Conservation (phyloP, 2,113 vertebrate genomes). For the Echinops telfairi region DNA sequence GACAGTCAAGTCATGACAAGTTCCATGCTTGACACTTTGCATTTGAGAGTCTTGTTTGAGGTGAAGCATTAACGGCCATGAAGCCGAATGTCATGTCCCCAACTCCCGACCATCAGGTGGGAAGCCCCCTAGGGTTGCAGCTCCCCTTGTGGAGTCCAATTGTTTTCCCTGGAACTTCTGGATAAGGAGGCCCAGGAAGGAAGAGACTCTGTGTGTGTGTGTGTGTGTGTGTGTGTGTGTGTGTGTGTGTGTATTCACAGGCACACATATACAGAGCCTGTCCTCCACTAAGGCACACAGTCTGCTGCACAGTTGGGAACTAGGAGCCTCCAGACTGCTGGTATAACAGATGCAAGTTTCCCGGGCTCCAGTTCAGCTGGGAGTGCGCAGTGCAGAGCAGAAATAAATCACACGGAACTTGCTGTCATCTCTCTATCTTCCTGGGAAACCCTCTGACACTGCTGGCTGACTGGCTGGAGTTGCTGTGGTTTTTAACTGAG, state of each 20-base stretch:
- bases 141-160: neutral
- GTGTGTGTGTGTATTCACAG: neutral
- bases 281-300: slow-evolving; percentile 62
- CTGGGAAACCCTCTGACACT: slow-evolving; percentile 82
- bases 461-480: slow-evolving; percentile 85
- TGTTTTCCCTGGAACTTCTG: neutral
- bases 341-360: slow-evolving; percentile 93
- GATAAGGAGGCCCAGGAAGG: neutral
- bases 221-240: accelerated
- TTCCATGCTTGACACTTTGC: neutral
- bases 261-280: neutral
- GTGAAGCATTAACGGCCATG: neutral
- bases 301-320: slow-evolving; percentile 81
- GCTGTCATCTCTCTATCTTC: slow-evolving; percentile 90
- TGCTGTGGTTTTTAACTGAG: slow-evolving; percentile 88
- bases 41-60: neutral
- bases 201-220: too few species aligned
- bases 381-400: slow-evolving; percentile 84
- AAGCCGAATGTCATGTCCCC: neutral
- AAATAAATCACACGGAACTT: slow-evolving; percentile 93
- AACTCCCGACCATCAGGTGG: neutral
- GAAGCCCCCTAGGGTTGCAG: slow-evolving; percentile 26
- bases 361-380: slow-evolving; percentile 88
- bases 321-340: slow-evolving; percentile 79
- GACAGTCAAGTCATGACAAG: slow-evolving; percentile 46